Evolutionary conservation across 2,113 vertebrate species (phyloP).

Genomic region (Osmerus eperlanus): DNA sequence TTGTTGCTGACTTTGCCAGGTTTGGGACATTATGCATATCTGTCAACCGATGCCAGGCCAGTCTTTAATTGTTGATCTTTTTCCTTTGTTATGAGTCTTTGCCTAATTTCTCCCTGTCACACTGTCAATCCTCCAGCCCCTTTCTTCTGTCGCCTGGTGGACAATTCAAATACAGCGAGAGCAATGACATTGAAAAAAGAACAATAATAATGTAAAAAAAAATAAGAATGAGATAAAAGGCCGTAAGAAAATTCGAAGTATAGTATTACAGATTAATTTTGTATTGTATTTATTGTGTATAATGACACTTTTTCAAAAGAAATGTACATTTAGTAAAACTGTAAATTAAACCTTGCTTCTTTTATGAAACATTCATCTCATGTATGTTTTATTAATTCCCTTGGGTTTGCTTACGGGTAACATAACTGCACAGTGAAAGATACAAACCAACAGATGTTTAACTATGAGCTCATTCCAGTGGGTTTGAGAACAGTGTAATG

Average conservation of each 20-base stretch:
- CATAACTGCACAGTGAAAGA: neutral
- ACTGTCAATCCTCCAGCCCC: neutral
- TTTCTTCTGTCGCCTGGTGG: constrained; percentile 46
- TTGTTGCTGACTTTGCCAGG: constrained; percentile 1
- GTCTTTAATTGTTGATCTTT: constrained; percentile 18
- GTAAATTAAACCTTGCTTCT: constrained; percentile 97
- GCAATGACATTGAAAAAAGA: constrained; percentile 65
- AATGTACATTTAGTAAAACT: constrained; percentile 98
- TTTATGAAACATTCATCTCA: constrained; percentile 76
- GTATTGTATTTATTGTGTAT: constrained; percentile 99
- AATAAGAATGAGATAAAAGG: constrained; percentile 38
- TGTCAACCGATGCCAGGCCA: constrained; percentile 60
- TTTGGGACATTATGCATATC: constrained; percentile 47
- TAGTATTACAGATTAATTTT: constrained; percentile 98
- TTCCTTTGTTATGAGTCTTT: constrained; percentile 25
- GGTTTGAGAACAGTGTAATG: neutral
- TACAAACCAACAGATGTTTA: constrained; percentile 29
- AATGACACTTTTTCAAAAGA: constrained; percentile 94
- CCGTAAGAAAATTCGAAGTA: constrained; percentile 83
- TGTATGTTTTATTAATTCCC: constrained; percentile 1
- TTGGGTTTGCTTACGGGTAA: neutral
- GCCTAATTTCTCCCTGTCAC: constrained; percentile 17
- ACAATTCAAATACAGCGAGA: constrained; percentile 75
- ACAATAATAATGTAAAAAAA: constrained; percentile 78
- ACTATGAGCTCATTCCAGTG: constrained; percentile 18